Conservation (phyloP, 2,113 vertebrate genomes). For the Psettodes erumei region DNA sequence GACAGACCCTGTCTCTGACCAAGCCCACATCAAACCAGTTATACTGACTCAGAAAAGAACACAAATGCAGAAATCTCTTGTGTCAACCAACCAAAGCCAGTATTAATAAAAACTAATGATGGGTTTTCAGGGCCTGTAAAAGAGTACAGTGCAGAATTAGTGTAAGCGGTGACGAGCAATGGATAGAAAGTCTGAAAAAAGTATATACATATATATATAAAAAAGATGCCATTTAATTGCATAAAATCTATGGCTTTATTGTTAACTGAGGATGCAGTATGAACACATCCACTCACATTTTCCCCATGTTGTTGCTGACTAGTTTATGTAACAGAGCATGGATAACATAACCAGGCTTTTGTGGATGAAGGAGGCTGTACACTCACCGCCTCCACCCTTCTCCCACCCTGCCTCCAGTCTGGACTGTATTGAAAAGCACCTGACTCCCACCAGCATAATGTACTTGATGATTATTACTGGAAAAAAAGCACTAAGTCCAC, state of each 20-base stretch:
- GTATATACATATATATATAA: no score
- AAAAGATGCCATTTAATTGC: no score
- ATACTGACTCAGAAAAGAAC: no score
- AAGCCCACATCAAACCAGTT: no score
- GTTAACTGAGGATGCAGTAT: not conserved
- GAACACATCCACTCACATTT: not conserved
- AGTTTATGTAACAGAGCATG: conserved; percentile 6
- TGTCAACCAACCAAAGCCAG: not conserved
- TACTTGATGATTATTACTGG: conserved; percentile 47
- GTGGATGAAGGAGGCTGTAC: conserved; percentile 7
- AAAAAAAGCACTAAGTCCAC: conserved; percentile 61
- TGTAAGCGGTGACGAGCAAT: not conserved
- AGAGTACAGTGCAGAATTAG: not conserved
- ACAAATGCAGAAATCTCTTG: no score
- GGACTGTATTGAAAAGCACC: conserved; percentile 65
- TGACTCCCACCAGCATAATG: conserved; percentile 66
- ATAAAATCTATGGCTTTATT: not conserved
- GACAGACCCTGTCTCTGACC: no score
- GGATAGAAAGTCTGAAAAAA: not conserved
- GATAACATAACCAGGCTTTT: not conserved
- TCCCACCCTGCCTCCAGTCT: not conserved
- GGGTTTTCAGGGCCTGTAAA: not conserved
- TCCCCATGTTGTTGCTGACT: no score
- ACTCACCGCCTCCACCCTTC: not conserved
- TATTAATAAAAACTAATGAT: not conserved